A percentile compares a stretch with the other conserved stretches of the same genome.
Conservation (phyloP, 2,888 invertebrate species). For the Shargacucullia verbasci region DNA sequence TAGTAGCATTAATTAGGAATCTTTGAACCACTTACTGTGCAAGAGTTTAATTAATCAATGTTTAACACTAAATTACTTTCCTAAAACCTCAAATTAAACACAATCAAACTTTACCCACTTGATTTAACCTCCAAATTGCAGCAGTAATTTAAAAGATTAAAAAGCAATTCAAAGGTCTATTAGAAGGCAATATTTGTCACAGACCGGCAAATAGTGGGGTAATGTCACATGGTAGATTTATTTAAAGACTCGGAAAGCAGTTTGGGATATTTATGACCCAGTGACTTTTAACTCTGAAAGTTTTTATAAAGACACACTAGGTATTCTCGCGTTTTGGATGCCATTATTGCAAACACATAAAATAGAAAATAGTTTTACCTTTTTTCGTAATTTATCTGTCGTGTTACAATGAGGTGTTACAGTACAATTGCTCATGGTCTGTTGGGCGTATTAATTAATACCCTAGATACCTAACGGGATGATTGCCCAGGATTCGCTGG, state of each 20-base stretch:
- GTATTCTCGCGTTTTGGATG: background rate
- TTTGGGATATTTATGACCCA: constrained; percentile 41
- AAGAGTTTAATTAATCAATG: too few species aligned
- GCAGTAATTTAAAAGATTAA: constrained; percentile 52
- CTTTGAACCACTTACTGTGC: too few species aligned
- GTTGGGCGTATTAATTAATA: too few species aligned
- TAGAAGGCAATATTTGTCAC: constrained; percentile 39
- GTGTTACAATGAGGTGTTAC: too few species aligned
- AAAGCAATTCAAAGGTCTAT: constrained; percentile 45
- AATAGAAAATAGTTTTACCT: too few species aligned
- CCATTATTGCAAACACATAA: too few species aligned
- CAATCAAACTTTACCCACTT: background rate
- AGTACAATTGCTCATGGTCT: too few species aligned
- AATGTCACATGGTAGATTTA: constrained; percentile 44
- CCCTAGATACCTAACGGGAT: too few species aligned
- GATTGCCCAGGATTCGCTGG: too few species aligned
- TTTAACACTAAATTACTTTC: too few species aligned
- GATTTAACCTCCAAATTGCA: constrained; percentile 20
- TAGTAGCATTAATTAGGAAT: too few species aligned
- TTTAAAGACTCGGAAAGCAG: constrained; percentile 42
- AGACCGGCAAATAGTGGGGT: constrained; percentile 24
- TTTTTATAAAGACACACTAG: constrained; percentile 24
- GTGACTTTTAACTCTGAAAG: constrained; percentile 31
- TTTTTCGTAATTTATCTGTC: too few species aligned
- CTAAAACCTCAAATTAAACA: background rate